Percentiles rank a stretch among this genome's conserved stretches.
Conservation (phyloP, 2,113 vertebrate species). For the Pluvialis apricaria region DNA sequence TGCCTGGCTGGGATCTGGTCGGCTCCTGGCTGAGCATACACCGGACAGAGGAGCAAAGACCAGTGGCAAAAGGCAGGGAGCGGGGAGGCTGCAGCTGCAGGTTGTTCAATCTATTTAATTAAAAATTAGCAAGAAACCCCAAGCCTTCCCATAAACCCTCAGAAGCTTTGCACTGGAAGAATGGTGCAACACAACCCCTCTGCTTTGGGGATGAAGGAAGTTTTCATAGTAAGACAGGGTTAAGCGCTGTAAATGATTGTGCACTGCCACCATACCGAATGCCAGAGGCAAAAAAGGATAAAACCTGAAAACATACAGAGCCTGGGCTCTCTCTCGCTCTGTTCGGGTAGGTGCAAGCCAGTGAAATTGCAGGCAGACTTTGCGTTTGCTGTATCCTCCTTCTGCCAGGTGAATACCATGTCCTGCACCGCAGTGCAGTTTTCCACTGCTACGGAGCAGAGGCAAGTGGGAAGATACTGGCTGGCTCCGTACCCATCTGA, state of each 20-base stretch:
- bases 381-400: not conserved
- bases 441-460: not conserved
- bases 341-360: not conserved
- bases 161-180: not conserved
- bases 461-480: not conserved
- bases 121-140: not conserved
- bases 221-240: not conserved
- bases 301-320: not conserved
- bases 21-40: accelerated
- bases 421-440: not conserved
- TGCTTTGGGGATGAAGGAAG: not conserved
- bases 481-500: not conserved
- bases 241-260: not conserved
- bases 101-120: not conserved
- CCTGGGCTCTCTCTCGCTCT: not conserved
- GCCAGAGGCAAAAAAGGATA: not conserved
- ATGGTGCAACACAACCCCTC: not conserved
- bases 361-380: not conserved
- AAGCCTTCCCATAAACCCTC: not conserved
- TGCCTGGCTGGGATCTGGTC: not conserved
- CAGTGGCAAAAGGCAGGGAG: not conserved
- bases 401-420: accelerated
- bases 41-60: not conserved
- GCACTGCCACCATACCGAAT: not conserved
- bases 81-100: not conserved